Conservation (phyloP, 2,888 invertebrate genomes). For the Acheta domesticus region DNA sequence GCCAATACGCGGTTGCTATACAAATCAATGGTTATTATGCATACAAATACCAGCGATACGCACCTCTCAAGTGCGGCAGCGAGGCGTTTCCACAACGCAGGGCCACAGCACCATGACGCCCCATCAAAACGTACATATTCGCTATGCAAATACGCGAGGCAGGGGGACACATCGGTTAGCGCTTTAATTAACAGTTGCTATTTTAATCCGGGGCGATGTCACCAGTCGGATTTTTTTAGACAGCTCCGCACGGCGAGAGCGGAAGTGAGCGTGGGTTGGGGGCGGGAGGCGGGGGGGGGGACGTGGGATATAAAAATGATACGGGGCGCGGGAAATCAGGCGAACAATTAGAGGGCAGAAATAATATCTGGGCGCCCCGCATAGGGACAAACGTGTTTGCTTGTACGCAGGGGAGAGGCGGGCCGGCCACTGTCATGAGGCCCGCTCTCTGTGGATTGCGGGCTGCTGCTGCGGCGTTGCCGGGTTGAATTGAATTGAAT, state of each 20-base stretch:
- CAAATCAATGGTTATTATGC: slow-evolving; percentile 18
- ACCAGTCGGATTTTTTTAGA: background rate
- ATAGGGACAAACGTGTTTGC: background rate
- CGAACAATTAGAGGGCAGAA: slow-evolving; percentile 4
- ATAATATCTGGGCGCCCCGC: background rate
- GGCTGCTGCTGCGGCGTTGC: too few species aligned
- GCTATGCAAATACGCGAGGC: background rate
- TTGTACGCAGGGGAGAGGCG: background rate
- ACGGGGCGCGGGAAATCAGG: background rate
- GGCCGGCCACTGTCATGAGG: too few species aligned
- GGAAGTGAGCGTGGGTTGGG: background rate
- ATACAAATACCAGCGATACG: slow-evolving; percentile 18
- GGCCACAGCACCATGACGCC: background rate
- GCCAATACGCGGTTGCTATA: slow-evolving; percentile 18
- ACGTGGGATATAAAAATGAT: background rate
- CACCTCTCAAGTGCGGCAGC: background rate
- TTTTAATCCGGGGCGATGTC: background rate
- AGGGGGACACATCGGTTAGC: background rate
- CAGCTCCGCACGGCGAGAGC: background rate
- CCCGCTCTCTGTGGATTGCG: too few species aligned
- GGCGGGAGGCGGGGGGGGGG: background rate
- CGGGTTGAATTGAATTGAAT: too few species aligned
- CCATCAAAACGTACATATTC: slow-evolving; percentile 5
- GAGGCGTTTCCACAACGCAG: background rate
- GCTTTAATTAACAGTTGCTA: slow-evolving; percentile 10